Conservation (phyloP, 2,797 vertebrate genomes). For the Ctenosaura bakeri region DNA sequence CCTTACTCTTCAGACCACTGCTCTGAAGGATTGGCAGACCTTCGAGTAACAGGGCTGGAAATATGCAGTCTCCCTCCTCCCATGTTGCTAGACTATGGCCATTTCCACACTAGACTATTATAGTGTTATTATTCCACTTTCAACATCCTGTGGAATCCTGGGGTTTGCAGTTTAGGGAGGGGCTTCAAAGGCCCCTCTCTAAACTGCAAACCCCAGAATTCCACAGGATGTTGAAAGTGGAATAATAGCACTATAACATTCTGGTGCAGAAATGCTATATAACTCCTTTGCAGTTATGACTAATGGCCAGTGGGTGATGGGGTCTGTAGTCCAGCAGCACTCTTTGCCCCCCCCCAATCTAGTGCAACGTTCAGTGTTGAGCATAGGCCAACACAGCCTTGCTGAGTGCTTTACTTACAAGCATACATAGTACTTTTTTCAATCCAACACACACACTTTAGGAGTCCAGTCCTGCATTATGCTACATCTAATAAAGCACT, state of each 20-base stretch:
- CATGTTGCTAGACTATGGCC: not conserved
- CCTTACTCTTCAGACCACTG: not conserved
- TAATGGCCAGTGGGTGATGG: not conserved
- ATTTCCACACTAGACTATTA: too few species aligned
- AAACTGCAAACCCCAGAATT: too few species aligned
- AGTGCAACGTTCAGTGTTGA: not conserved
- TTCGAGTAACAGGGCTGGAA: not conserved
- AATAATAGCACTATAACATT: too few species aligned
- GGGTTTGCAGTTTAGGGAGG: too few species aligned
- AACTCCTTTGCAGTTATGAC: not conserved
- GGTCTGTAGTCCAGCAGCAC: not conserved
- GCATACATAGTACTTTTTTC: not conserved
- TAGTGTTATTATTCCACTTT: too few species aligned
- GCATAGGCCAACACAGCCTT: not conserved
- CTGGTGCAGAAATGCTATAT: too few species aligned
- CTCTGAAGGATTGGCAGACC: not conserved
- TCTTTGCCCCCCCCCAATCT: not conserved
- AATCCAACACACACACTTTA: slow-evolving; percentile 41
- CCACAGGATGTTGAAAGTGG: too few species aligned
- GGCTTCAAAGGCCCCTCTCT: too few species aligned
- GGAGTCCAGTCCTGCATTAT: slow-evolving; percentile 51
- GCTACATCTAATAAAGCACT: slow-evolving; percentile 47
- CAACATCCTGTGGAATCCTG: too few species aligned
- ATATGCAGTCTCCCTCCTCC: too few species aligned
- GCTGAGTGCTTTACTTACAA: not conserved